phyloP scores from a whole-genome alignment of 2,797 vertebrate genomes.

The Tangara arthus region DNA sequence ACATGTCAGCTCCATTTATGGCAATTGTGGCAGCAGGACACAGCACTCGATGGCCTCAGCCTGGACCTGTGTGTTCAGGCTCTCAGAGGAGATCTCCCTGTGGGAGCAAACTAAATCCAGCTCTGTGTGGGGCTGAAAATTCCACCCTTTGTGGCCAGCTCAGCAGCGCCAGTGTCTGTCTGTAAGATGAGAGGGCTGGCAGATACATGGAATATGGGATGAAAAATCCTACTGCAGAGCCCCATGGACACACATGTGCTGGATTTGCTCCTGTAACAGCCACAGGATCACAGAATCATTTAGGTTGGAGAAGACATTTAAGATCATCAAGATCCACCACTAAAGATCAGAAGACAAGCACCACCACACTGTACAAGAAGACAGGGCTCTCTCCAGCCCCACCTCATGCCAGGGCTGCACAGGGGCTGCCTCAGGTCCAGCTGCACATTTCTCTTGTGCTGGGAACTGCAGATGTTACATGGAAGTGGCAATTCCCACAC shows the following conservation, averaged over 20 bases:
- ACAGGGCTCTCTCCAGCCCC: neutral
- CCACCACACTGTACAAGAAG: neutral
- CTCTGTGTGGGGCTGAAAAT: neutral
- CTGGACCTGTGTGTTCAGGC: neutral
- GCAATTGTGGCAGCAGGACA: neutral
- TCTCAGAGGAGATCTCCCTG: neutral
- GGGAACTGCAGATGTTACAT: neutral
- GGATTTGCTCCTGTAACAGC: neutral
- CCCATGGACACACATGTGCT: accelerated
- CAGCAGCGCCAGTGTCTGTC: neutral
- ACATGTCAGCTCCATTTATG: neutral
- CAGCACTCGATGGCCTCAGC: neutral
- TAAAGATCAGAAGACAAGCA: neutral
- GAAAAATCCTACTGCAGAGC: neutral
- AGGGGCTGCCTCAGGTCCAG: neutral
- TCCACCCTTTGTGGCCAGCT: neutral
- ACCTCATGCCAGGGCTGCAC: neutral
- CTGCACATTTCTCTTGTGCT: neutral
- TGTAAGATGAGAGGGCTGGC: neutral
- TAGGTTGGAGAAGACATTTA: neutral
- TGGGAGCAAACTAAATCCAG: neutral
- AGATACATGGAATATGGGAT: neutral
- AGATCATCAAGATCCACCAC: neutral
- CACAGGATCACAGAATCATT: neutral
- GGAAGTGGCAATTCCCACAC: neutral